Base-by-base conservation (phyloP, 2,888 invertebrate genomes). In the Dynastes tityus region DNA sequence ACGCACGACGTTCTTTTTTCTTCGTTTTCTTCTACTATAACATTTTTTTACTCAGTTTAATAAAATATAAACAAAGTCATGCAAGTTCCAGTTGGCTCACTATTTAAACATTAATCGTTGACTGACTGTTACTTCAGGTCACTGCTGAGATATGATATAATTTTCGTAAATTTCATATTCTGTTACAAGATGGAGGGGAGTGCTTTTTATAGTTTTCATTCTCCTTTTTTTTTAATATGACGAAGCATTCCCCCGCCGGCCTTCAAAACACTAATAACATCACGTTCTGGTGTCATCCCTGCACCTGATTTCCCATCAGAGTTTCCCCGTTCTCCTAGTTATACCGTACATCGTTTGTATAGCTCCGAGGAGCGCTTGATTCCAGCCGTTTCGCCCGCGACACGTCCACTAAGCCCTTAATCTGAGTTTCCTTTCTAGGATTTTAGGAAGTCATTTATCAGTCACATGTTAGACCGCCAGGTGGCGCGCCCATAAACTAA, bases 371-470 rank as follows among this genome's bases (percentile, higher is more conserved):
- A 77, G 82, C 51, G 84, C 84, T 82, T 86, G 86, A 87, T 85
- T 86, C 85, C 84, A 85, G 85, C 84, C 84, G 84, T 84, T 85
- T 84, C 84, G 83, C 85, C 83, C 85, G 85, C 86, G 85, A 87
- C 87, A 87, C 87, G 87, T 86, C 86, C 86, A 85, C 86, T 88
- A 87, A 88, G 87, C 88, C 85, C 85, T 85, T 89, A 89, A 89
- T 88, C 88, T 87, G 85, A 85, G 84, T 86, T 88, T 89, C 88
- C 88, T 85, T 84, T 87, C 85, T 86, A 83, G 86, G 87, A 88
- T 87, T 88, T 87, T 88, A 87, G 88, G 88, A 89, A 89, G 89
- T 89, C 88, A 88, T 89, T 87, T 86, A 88, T 89, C 88, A 89
- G 84, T 81, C 85, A 85, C 85, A 86, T 86, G 85, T 87, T 87